Evolutionary conservation across 1,140 invertebrate genomes (phyloP).

Genomic region (Adelges cooleyi): DNA sequence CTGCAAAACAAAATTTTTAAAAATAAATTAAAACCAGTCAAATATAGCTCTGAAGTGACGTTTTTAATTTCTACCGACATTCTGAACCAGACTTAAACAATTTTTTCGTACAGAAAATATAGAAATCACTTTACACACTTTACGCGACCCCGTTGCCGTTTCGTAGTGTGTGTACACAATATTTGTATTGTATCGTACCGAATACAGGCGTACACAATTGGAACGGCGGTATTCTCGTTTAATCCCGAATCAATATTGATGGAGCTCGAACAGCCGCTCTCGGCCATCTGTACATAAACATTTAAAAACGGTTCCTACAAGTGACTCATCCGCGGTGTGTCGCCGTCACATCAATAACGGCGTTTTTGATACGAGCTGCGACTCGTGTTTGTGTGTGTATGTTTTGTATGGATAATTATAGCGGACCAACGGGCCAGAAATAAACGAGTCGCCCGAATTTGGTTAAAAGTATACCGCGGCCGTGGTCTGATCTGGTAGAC

Average conservation of each 20-base stretch:
- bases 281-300: neutral
- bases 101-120: too few species aligned
- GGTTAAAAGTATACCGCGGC: neutral
- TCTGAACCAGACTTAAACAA: too few species aligned
- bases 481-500: slow-evolving; percentile 11
- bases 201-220: too few species aligned
- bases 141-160: too few species aligned
- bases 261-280: neutral
- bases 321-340: slow-evolving; percentile 1
- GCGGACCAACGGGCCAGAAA: slow-evolving; percentile 8
- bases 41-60: too few species aligned
- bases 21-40: too few species aligned
- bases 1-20: slow-evolving; percentile 56
- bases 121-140: too few species aligned
- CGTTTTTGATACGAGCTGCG: neutral
- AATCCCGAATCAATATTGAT: slow-evolving; percentile 1
- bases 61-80: too few species aligned
- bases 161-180: too few species aligned
- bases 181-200: too few species aligned
- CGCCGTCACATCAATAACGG: neutral
- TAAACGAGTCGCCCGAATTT: slow-evolving; percentile 10
- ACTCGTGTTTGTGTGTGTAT: neutral
- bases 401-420: slow-evolving; percentile 5
- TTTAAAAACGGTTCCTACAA: neutral
- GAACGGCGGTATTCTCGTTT: too few species aligned